Conservation (phyloP, 2,888 invertebrate species). For the Bellardia pandia region DNA sequence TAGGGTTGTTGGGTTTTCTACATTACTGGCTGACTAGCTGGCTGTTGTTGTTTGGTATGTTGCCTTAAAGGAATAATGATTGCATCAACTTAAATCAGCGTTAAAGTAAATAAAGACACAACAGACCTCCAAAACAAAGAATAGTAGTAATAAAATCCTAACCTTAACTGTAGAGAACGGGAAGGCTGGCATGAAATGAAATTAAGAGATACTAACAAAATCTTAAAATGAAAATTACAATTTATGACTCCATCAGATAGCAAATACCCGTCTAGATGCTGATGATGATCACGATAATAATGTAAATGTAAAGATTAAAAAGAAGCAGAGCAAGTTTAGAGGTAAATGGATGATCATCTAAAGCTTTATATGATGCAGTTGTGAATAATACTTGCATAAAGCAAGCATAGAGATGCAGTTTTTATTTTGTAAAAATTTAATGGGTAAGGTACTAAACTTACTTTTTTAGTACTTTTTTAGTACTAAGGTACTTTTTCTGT, state of each 20-base stretch:
- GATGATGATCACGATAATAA: conserved; percentile 39
- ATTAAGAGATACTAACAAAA: conserved; percentile 56
- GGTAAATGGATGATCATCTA: conserved; percentile 43
- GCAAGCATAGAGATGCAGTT: neutral
- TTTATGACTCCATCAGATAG: conserved; percentile 10
- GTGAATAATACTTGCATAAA: neutral
- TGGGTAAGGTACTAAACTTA: neutral
- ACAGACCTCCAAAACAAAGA: neutral
- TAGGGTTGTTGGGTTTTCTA: conserved; percentile 19
- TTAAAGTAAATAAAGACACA: conserved; percentile 63
- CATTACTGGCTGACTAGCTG: conserved; percentile 19
- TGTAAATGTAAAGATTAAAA: conserved; percentile 30
- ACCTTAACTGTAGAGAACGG: neutral
- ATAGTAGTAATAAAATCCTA: conserved; percentile 37
- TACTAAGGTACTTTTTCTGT: neutral
- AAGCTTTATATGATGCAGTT: conserved; percentile 21
- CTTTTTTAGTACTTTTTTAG: too few relatives aligned
- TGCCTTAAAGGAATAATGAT: conserved; percentile 47
- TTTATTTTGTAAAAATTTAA: neutral
- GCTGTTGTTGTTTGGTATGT: conserved; percentile 37
- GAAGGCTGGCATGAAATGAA: neutral
- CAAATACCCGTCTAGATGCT: conserved; percentile 8
- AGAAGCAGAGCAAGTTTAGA: conserved; percentile 25
- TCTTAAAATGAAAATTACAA: conserved; percentile 49
- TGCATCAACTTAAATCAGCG: conserved; percentile 61